Base-by-base conservation (phyloP, 2,797 vertebrate species). In the Echiichthys vipera region DNA sequence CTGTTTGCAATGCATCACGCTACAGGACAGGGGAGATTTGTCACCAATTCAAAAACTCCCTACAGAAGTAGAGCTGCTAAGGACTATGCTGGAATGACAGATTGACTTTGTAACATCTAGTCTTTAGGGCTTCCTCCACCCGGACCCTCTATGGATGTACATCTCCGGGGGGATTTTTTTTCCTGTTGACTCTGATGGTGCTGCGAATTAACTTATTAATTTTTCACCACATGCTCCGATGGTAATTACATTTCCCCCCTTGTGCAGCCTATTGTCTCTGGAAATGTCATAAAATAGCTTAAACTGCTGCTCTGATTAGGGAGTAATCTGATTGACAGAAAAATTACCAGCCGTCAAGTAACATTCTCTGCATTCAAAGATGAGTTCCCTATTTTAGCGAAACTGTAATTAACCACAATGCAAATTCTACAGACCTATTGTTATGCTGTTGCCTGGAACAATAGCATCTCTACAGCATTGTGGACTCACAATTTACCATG, bases 171-270 rank as follows among this genome's bases (percentile, higher is more conserved):
- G 80, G 82, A 13, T 53, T 81, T 84, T 70, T 86, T 73, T 68
- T 76, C 43, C 74, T 90, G 84, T 91, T 90, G 88, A 88, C 78
- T 88, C 87, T 88, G 85, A 84, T 88, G 84, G 87, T 86, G 88
- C 90, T 80, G 83, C 90, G 92, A 90, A 92, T 91, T 90, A 92
- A 93, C 87, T 90, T 91, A 90, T 93, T 91, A 89, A 93, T 90
- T 92, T 92, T 90, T 89, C 90, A 89, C 79, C 88, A 89, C 90
- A 89, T 88, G 88, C 90, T 92, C 89, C 75, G 88, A 87, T 90
- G 88, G 86, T 93, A 93, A 94, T 93, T 92, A 91, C 85, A 92
- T 92, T 91, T 91, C 88, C 80, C 90, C 85, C 88, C 82, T 77
- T 85, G 89, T 85, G 84, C 89, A 82, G 86, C 71, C 85, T 86